phyloP scores from a whole-genome alignment of 2,797 vertebrate species.

The Siniperca scherzeri region DNA sequence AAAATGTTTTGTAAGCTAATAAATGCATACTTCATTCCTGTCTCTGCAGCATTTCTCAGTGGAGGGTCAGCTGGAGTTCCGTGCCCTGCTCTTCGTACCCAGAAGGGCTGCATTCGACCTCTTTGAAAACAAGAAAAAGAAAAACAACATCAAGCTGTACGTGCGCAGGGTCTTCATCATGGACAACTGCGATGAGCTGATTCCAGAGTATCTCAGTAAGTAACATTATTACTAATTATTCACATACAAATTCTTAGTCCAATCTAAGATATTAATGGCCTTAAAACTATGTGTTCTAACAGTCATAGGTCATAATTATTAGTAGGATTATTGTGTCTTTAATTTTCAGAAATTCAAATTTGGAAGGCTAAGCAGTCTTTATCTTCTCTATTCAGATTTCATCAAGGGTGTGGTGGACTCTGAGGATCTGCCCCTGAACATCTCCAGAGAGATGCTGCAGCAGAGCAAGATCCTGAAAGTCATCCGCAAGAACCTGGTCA shows the following conservation, averaged over 20 bases:
- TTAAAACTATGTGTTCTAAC: neutral
- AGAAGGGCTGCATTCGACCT: conserved; percentile 93
- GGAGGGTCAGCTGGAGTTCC: conserved; percentile 94
- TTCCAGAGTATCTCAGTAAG: conserved; percentile 97
- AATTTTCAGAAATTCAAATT: neutral
- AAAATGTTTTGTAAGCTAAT: neutral
- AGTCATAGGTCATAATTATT: neutral
- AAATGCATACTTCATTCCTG: neutral
- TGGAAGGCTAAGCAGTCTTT: conserved; percentile 14
- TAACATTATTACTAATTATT: conserved; percentile 36
- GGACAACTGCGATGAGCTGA: conserved; percentile 98
- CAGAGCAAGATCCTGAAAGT: conserved; percentile 99
- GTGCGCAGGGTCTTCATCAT: conserved; percentile 98
- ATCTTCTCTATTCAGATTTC: conserved; percentile 85
- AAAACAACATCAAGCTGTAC: conserved; percentile 96
- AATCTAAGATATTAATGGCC: neutral
- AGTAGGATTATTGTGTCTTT: neutral
- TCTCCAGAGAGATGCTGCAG: conserved; percentile 98
- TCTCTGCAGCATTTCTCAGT: conserved; percentile 84
- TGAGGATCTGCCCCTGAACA: conserved; percentile 95
- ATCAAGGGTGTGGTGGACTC: conserved; percentile 96
- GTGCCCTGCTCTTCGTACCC: conserved; percentile 92
- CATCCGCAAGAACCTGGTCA: conserved; percentile 97
- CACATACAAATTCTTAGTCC: neutral
- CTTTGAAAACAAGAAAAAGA: conserved; percentile 95